Percentiles rank a stretch among this genome's conserved stretches.
These are phyloP conservation scores for Dallia pectoralis DNA, from an alignment of 2,797 vertebrate genomes.

Conservation along the genomic window DNA sequence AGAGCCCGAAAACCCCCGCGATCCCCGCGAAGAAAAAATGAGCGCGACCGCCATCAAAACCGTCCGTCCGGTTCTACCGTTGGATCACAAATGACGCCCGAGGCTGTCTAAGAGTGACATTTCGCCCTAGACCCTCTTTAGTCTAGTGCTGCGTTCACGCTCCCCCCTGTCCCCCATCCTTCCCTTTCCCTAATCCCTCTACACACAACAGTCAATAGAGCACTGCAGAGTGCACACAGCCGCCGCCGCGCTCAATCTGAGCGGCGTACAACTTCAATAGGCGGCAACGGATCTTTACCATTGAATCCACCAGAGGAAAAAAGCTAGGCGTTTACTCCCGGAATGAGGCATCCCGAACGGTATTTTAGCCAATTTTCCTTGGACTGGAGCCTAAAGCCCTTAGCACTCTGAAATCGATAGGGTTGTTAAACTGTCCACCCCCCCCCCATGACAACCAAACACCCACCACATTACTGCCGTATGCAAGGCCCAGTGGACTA, in stretches of 20 bases:
- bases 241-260: slow-evolving; percentile 66
- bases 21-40: too few relatives aligned
- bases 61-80: slow-evolving; percentile 17
- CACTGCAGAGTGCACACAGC: slow-evolving; percentile 63
- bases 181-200: slow-evolving; percentile 65
- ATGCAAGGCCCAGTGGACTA: slow-evolving; percentile 56
- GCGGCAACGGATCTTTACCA: slow-evolving; percentile 67
- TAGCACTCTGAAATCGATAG: slow-evolving; percentile 71
- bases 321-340: slow-evolving; percentile 53
- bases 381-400: slow-evolving; percentile 64
- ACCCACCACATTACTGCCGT: slow-evolving; percentile 41
- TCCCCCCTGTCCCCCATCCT: slow-evolving; percentile 26
- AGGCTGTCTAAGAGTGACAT: slow-evolving; percentile 20
- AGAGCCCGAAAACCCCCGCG: not conserved
- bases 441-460: slow-evolving; percentile 12
- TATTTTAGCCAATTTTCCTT: slow-evolving; percentile 65
- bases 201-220: slow-evolving; percentile 73
- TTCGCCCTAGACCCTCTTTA: slow-evolving; percentile 35
- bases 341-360: slow-evolving; percentile 49
- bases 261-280: slow-evolving; percentile 66
- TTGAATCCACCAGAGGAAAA: slow-evolving; percentile 60
- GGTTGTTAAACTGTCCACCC: slow-evolving; percentile 72
- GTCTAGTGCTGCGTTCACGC: slow-evolving; percentile 53
- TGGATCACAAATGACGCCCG: slow-evolving; percentile 29
- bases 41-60: slow-evolving; percentile 20